Percentiles rank a stretch among this genome's conserved stretches.
These are phyloP conservation scores for Coreius guichenoti DNA, from an alignment of 2,797 vertebrate genomes.

Conservation along the genomic window DNA sequence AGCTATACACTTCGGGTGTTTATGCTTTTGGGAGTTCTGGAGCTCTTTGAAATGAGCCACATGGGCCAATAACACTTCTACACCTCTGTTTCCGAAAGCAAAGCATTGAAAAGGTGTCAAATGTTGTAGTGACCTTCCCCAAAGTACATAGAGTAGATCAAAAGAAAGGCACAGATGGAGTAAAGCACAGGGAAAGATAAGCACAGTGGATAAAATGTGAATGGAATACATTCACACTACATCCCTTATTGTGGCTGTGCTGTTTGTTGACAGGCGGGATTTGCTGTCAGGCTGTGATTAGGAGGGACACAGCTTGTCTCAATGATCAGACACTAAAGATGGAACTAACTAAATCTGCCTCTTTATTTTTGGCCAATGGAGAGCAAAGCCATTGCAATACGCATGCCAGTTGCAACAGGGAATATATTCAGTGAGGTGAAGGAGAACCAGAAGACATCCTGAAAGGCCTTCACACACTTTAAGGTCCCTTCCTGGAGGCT, in stretches of 20 bases:
- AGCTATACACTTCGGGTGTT: slow-evolving; percentile 38
- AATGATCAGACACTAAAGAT: slow-evolving; percentile 38
- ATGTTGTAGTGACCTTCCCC: slow-evolving; percentile 1
- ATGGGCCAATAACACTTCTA: background rate
- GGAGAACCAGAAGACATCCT: slow-evolving; percentile 2
- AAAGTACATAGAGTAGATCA: background rate
- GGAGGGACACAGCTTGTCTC: slow-evolving; percentile 32
- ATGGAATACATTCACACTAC: slow-evolving; percentile 36
- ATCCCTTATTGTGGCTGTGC: background rate
- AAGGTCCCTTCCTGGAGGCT: slow-evolving; percentile 1
- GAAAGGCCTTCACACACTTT: slow-evolving; percentile 3
- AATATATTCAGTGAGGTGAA: slow-evolving; percentile 11
- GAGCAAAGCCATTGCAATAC: slow-evolving; percentile 8
- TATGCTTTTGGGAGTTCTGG: background rate
- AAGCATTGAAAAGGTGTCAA: background rate
- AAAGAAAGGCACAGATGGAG: slow-evolving; percentile 45
- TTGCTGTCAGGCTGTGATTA: slow-evolving; percentile 40
- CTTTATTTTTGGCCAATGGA: slow-evolving; percentile 35
- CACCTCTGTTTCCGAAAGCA: background rate
- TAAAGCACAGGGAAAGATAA: slow-evolving; percentile 52
- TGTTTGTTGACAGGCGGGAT: background rate
- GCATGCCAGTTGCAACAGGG: slow-evolving; percentile 11
- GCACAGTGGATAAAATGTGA: slow-evolving; percentile 41
- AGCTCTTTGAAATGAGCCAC: background rate
- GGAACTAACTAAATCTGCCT: slow-evolving; percentile 34